Conservation (phyloP, 1,140 invertebrate species). For the Portunus trituberculatus region DNA sequence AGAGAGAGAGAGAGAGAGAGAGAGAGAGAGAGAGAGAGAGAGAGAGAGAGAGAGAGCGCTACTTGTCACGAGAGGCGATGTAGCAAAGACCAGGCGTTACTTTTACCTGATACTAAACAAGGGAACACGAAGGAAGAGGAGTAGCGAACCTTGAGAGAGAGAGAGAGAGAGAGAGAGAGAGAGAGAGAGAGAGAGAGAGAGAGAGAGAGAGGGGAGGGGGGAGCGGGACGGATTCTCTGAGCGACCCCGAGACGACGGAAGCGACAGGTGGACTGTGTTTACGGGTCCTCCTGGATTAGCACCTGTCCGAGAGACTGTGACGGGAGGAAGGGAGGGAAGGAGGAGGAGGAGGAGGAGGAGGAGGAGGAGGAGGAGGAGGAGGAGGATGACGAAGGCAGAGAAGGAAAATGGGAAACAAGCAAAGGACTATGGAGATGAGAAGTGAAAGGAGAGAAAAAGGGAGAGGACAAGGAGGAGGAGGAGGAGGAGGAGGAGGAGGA, state of each 20-base stretch:
- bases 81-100: too few relatives aligned
- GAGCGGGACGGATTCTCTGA: not conserved
- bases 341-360: not conserved
- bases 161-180: too few relatives aligned
- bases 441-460: not conserved
- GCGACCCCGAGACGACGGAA: not conserved
- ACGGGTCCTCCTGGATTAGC: constrained; percentile 54
- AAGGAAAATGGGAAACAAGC: too few relatives aligned
- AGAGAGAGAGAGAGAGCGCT: too few relatives aligned
- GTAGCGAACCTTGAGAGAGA: not conserved
- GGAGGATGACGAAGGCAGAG: not conserved
- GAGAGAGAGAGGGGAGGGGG: too few relatives aligned
- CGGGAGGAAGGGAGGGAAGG: not conserved
- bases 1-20: too few relatives aligned
- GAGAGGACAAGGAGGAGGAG: not conserved
- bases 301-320: constrained; percentile 47
- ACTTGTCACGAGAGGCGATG: too few relatives aligned
- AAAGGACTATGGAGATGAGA: too few relatives aligned
- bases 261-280: constrained; percentile 53
- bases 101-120: not conserved
- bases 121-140: not conserved
- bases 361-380: not conserved
- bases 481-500: too few relatives aligned
- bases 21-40: too few relatives aligned
- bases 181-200: too few relatives aligned